Evolutionary conservation across 2,113 vertebrate genomes (phyloP).

Genomic region (Trichomycterus rosablanca): DNA sequence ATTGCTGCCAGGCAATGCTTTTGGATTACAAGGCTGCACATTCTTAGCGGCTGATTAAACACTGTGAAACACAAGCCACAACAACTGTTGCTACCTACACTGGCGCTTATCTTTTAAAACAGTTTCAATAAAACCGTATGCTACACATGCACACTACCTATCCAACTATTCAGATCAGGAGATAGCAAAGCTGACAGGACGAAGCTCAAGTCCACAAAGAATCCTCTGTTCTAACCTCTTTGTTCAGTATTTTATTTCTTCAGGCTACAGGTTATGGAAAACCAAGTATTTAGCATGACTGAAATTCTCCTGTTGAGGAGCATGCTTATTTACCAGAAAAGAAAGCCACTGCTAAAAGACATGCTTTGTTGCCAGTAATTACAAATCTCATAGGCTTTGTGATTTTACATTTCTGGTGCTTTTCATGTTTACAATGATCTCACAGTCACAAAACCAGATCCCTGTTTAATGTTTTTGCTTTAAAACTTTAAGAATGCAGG

Average conservation of each 20-base stretch:
- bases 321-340: background rate
- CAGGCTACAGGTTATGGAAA: background rate
- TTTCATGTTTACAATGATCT: no score
- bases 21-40: background rate
- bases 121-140: slow-evolving; percentile 1
- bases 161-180: background rate
- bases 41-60: slow-evolving; percentile 20
- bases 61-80: slow-evolving; percentile 39
- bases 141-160: slow-evolving; percentile 18
- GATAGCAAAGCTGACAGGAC: background rate
- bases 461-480: no score
- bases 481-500: no score
- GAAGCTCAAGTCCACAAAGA: background rate
- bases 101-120: slow-evolving; percentile 15
- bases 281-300: background rate
- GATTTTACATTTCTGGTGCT: no score
- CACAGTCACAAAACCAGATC: no score
- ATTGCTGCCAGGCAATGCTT: background rate
- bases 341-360: background rate
- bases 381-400: no score
- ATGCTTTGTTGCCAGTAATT: background rate
- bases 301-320: background rate
- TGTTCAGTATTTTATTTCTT: background rate
- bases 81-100: background rate
- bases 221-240: background rate